Conservation (phyloP, 92 coral and sea anemone species). For the Epizoanthus scotinus region DNA sequence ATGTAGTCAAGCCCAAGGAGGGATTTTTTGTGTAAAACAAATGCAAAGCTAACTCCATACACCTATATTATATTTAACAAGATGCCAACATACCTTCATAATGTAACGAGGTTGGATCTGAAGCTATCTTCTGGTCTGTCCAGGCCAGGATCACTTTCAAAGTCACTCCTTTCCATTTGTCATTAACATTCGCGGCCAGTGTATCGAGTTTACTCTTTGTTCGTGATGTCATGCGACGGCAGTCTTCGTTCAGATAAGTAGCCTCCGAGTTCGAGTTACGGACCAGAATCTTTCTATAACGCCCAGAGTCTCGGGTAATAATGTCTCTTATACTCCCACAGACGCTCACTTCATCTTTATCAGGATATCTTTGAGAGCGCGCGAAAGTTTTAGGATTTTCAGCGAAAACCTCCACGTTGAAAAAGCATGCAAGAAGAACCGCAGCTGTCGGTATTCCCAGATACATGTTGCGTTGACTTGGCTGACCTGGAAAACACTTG, state of each 20-base stretch:
- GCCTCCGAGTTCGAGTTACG: slow-evolving; percentile 75
- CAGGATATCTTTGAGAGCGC: slow-evolving; percentile 55
- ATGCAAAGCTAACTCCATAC: background rate
- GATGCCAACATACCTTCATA: slow-evolving; percentile 80
- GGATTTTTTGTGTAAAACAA: background rate
- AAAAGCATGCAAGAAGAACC: background rate
- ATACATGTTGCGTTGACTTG: slow-evolving; percentile 1
- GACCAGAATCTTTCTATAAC: slow-evolving; percentile 84
- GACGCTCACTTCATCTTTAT: slow-evolving; percentile 63
- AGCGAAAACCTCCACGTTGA: background rate
- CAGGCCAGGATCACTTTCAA: slow-evolving; percentile 77
- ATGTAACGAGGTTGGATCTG: slow-evolving; percentile 69
- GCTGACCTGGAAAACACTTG: slow-evolving; percentile 7
- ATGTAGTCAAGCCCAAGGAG: background rate
- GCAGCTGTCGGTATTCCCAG: background rate
- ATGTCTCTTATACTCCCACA: slow-evolving; percentile 92
- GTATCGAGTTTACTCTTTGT: slow-evolving; percentile 92
- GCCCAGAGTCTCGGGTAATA: slow-evolving; percentile 81
- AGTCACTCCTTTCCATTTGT: slow-evolving; percentile 58
- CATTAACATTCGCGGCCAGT: slow-evolving; percentile 70
- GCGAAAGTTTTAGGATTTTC: slow-evolving; percentile 33
- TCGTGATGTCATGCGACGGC: slow-evolving; percentile 88
- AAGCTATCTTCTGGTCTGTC: slow-evolving; percentile 74
- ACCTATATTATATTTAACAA: background rate
- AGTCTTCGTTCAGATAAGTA: slow-evolving; percentile 72